A percentile compares a stretch with the other conserved stretches of the same genome.
These are phyloP conservation scores for Acanthopleura granulata DNA, from an alignment of 2,888 invertebrate genomes.

Conservation along the genomic window DNA sequence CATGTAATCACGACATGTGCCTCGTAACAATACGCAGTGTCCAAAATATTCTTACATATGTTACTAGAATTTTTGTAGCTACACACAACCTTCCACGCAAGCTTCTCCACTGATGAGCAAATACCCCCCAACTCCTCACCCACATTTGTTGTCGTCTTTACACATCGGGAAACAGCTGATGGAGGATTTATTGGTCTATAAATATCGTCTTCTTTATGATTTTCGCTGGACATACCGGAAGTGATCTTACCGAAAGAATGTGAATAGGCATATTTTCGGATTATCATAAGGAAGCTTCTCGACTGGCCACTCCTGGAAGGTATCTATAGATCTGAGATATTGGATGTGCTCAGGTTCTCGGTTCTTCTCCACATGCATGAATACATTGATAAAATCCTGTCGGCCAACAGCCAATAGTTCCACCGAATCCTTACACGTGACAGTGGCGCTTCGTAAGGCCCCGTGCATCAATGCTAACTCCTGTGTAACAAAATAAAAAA, in stretches of 20 bases:
- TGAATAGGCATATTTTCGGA: conserved; percentile 64
- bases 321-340: conserved; percentile 56
- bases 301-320: conserved; percentile 63
- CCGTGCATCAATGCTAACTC: conserved; percentile 67
- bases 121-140: too few relatives aligned
- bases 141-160: too few relatives aligned
- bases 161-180: too few relatives aligned
- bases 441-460: conserved; percentile 63
- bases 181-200: too few relatives aligned
- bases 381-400: conserved; percentile 76
- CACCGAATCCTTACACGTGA: conserved; percentile 64
- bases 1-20: too few relatives aligned
- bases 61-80: too few relatives aligned
- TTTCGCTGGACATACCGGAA: background rate
- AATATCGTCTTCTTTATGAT: too few relatives aligned
- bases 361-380: conserved; percentile 64
- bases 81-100: too few relatives aligned
- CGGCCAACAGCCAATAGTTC: conserved; percentile 77
- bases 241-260: conserved; percentile 61
- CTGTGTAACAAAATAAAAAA: conserved; percentile 48
- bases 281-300: conserved; percentile 61
- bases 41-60: too few relatives aligned
- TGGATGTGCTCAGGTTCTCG: conserved; percentile 65
- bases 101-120: too few relatives aligned
- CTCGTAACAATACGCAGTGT: too few relatives aligned